Percentiles rank a stretch among this genome's conserved stretches.
Evolutionary conservation across 2,797 vertebrate species (phyloP).

Genomic region (Xerus rutilus): DNA sequence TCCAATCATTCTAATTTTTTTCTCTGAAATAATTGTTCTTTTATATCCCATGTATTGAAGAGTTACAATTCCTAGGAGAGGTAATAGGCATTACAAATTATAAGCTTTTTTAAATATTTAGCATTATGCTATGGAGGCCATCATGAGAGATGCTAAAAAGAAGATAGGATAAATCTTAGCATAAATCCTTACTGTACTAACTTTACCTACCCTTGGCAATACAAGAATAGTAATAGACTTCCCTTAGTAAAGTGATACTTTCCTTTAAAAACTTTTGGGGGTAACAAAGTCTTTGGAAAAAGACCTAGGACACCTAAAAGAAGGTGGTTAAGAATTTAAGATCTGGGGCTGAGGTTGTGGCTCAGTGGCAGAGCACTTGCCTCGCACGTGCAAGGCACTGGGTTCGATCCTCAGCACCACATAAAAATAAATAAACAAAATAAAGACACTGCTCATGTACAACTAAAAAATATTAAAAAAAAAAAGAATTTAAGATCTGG

Average conservation of each 20-base stretch:
- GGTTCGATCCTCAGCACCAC: too few species aligned
- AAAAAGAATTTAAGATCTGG: too few species aligned
- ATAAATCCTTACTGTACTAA: neutral
- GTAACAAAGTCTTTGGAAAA: neutral
- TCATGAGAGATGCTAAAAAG: neutral
- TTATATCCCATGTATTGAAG: neutral
- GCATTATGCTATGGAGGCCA: neutral
- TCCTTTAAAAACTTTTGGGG: neutral
- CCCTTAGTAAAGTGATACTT: neutral
- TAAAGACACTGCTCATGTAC: too few species aligned
- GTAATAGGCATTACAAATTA: neutral
- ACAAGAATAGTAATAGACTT: too few species aligned
- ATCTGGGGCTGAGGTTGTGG: too few species aligned
- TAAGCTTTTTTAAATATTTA: neutral
- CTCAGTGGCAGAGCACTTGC: too few species aligned
- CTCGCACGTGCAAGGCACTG: too few species aligned
- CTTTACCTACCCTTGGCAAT: too few species aligned
- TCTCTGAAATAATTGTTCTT: neutral
- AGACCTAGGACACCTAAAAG: neutral
- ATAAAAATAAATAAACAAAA: too few species aligned
- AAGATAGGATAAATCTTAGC: neutral
- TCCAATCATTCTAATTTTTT: conserved; percentile 22
- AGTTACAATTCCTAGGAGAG: conserved; percentile 27
- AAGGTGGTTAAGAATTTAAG: neutral
- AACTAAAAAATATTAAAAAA: too few species aligned